These are phyloP conservation scores for Rhagium mordax DNA, from an alignment of 2,888 invertebrate species.

Conservation along the genomic window DNA sequence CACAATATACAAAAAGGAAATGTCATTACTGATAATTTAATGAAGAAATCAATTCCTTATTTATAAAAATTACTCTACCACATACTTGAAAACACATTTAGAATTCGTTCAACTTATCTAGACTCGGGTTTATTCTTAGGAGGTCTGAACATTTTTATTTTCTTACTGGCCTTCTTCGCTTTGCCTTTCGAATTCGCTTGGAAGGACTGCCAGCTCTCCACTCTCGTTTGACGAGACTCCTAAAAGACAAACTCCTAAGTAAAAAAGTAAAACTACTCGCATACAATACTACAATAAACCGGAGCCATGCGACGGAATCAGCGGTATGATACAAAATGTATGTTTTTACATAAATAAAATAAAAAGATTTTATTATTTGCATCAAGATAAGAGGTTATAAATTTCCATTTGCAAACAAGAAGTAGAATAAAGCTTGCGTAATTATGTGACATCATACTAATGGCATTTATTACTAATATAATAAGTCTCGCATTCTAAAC, in stretches of 20 bases:
- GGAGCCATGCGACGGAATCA: too few species aligned
- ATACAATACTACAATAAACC: too few species aligned
- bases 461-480: too few species aligned
- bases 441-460: too few species aligned
- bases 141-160: slow-evolving; percentile 88
- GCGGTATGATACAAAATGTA: too few species aligned
- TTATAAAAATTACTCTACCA: slow-evolving; percentile 12
- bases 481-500: too few species aligned
- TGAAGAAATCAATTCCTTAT: slow-evolving; percentile 15
- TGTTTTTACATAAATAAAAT: too few species aligned
- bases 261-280: too few species aligned
- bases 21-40: neutral
- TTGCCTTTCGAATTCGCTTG: slow-evolving; percentile 81
- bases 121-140: slow-evolving; percentile 95
- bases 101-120: slow-evolving; percentile 74
- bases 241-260: slow-evolving; percentile 65
- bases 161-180: slow-evolving; percentile 82
- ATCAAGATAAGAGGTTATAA: too few species aligned
- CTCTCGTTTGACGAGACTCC: slow-evolving; percentile 93
- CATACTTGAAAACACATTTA: neutral
- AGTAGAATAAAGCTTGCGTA: too few species aligned
- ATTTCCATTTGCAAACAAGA: too few species aligned
- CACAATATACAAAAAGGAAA: neutral
- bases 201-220: slow-evolving; percentile 94
- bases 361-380: too few species aligned